phyloP scores from a whole-genome alignment of 2,113 vertebrate species.

The Onychorhynchus coronatus region DNA sequence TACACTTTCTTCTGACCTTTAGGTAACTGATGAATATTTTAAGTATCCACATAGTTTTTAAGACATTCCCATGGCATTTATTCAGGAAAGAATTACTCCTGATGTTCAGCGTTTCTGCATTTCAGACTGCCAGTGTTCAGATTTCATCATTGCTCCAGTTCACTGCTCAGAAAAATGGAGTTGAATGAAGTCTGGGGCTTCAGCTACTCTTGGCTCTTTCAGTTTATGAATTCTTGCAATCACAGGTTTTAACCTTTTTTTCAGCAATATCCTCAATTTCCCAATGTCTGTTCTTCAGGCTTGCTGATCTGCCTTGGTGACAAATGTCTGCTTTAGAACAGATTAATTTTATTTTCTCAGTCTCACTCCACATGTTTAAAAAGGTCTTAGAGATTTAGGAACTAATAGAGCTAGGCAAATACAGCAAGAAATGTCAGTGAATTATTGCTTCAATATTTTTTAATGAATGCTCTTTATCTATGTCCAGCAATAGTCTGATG shows the following conservation, averaged over 20 bases:
- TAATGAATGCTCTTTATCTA: constrained; percentile 21
- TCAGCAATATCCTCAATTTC: not conserved
- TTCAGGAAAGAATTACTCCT: not conserved
- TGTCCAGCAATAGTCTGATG: not conserved
- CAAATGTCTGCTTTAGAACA: constrained; percentile 10
- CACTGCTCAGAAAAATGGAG: not conserved
- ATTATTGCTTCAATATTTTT: constrained; percentile 23
- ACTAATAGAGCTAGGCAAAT: constrained; percentile 41
- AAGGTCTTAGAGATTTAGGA: constrained; percentile 26
- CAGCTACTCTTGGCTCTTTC: not conserved
- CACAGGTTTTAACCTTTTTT: not conserved
- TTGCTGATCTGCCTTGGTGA: not conserved
- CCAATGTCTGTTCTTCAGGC: not conserved
- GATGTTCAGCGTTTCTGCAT: not conserved
- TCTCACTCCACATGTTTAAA: constrained; percentile 8
- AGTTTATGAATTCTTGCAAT: not conserved
- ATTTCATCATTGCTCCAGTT: not conserved
- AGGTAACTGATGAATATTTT: not conserved
- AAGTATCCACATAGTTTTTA: not conserved
- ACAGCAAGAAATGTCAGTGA: constrained; percentile 30
- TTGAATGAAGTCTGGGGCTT: not conserved
- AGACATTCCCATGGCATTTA: not conserved
- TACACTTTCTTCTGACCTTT: not conserved
- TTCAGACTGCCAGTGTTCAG: not conserved
- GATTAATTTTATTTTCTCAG: constrained; percentile 39